Conservation (phyloP, 2,797 vertebrate species). For the Ptychobarbus kaznakovi region DNA sequence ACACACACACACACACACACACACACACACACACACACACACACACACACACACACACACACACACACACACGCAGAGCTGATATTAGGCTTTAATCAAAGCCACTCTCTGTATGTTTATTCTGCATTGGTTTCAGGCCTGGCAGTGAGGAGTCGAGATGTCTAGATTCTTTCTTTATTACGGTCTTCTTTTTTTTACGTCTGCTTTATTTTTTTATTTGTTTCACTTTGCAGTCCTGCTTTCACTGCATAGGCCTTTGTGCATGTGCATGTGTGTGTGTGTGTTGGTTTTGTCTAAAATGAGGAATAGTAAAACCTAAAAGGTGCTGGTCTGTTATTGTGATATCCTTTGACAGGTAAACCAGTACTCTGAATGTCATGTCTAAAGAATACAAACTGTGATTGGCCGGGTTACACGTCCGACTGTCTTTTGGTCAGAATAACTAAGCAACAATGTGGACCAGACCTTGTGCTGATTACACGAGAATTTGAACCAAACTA, state of each 20-base stretch:
- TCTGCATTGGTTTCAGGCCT: conserved; percentile 84
- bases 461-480: background rate
- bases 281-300: background rate
- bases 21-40: conserved; percentile 52
- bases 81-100: conserved; percentile 98
- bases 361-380: background rate
- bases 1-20: conserved; percentile 48
- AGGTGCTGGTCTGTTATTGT: too few relatives aligned
- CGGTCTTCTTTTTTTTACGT: conserved; percentile 92
- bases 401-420: background rate
- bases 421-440: background rate
- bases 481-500: background rate
- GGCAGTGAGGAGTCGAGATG: conserved; percentile 83
- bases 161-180: conserved; percentile 89
- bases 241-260: background rate
- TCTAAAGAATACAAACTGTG: background rate
- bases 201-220: conserved; percentile 81
- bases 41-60: conserved; percentile 52
- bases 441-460: background rate
- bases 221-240: conserved; percentile 27
- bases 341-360: background rate
- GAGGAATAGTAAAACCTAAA: background rate
- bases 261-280: background rate
- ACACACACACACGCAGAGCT: conserved; percentile 52
- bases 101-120: conserved; percentile 90